A percentile compares a stretch with the other conserved stretches of the same genome.
These are phyloP conservation scores for Vulpes ferrilata DNA, from an alignment of 2,113 vertebrate species.

Conservation along the genomic window DNA sequence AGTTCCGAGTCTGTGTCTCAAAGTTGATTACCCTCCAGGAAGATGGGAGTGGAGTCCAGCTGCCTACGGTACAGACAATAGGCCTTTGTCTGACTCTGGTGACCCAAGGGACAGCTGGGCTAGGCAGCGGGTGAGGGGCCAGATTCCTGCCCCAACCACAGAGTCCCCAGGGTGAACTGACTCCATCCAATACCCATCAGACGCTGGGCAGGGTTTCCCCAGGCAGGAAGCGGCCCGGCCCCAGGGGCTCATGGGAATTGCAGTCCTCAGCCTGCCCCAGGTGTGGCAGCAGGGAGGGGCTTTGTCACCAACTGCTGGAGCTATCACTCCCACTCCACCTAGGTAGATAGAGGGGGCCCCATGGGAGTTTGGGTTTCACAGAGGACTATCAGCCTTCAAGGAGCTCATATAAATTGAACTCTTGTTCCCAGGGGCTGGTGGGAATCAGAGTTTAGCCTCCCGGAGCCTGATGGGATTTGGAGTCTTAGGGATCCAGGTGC, in stretches of 20 bases:
- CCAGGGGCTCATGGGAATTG: conserved; percentile 44
- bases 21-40: conserved; percentile 16
- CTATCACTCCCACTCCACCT: neutral
- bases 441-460: neutral
- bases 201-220: neutral
- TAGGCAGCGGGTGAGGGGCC: neutral
- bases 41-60: conserved; percentile 56
- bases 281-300: neutral
- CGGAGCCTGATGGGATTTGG: conserved; percentile 54
- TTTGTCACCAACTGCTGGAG: neutral
- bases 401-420: neutral
- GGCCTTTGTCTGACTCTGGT: conserved; percentile 67
- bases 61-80: conserved; percentile 64
- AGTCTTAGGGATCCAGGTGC: conserved; percentile 48
- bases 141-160: neutral
- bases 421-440: conserved; percentile 29
- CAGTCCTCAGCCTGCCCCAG: neutral
- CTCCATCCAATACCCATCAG: neutral
- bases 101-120: conserved; percentile 65
- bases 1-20: conserved; percentile 41
- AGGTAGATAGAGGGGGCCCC: neutral
- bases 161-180: neutral
- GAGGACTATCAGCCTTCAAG: neutral
- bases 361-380: neutral
- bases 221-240: neutral